Conservation (phyloP, 53 echinoderm and acorn worm genomes). For the Arbacia lixula region DNA sequence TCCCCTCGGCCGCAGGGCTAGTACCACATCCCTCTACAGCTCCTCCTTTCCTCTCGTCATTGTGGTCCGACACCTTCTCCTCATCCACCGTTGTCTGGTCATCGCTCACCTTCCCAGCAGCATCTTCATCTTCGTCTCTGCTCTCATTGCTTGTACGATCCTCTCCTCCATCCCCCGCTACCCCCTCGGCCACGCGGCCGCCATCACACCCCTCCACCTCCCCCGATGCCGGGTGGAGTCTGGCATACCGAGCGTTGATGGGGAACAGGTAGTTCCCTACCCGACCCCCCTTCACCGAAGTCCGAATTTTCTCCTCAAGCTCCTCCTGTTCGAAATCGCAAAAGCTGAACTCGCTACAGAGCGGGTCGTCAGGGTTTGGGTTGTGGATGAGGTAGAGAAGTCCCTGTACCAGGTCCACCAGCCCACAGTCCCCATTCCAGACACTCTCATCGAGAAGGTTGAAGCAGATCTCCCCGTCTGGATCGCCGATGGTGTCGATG, state of each 20-base stretch:
- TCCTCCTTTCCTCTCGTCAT: constrained; percentile 6
- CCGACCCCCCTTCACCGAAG: constrained; percentile 67
- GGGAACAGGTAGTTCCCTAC: constrained; percentile 67
- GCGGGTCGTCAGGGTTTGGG: constrained; percentile 80
- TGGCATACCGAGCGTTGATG: constrained; percentile 48
- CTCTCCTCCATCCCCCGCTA: not conserved
- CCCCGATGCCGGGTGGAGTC: not conserved
- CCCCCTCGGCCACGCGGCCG: not conserved
- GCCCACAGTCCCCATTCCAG: constrained; percentile 55
- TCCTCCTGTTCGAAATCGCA: constrained; percentile 60
- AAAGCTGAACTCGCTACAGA: constrained; percentile 7
- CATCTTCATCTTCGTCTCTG: not conserved
- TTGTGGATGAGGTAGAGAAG: constrained; percentile 85
- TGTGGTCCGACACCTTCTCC: not conserved
- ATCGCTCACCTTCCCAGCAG: not conserved
- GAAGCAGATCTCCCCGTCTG: constrained; percentile 77
- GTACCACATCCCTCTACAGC: not conserved
- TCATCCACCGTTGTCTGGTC: not conserved
- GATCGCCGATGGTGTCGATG: constrained; percentile 79
- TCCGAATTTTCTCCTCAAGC: constrained; percentile 64
- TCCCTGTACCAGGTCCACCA: constrained; percentile 84
- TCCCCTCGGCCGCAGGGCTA: not conserved
- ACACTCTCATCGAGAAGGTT: constrained; percentile 64
- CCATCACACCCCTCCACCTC: not conserved
- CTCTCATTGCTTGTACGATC: not conserved